Base-by-base conservation (phyloP, 2,888 invertebrate species). In the Phymatocera aterrima region DNA sequence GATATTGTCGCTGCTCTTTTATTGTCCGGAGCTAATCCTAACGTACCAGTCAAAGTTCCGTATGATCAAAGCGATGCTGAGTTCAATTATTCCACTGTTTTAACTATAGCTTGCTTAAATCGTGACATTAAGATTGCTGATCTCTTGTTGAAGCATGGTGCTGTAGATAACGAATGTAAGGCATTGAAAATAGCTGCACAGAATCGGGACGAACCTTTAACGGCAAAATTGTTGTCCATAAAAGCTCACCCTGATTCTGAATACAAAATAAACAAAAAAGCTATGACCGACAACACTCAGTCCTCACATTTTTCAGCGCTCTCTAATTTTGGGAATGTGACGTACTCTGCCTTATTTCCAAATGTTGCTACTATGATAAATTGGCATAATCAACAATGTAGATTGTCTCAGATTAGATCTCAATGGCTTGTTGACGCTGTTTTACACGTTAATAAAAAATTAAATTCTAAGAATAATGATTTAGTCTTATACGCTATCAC, bases 231-330 rank as follows among this genome's bases (percentile, higher is more conserved):
- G 31, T 92, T 99, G n/a, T 95, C 97, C 0, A 95, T 96, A 70
- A 96, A 97, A 91, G 97, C 97, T 0, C 95, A 97, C 90, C 94
- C 96, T 0, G 99, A 99, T 91, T 96, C 96, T 0, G 98, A 99
- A 87, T 96, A 95, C 90, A 97, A 97, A 91, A 95, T 99, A 68
- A 98, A 98, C 91, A 97, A 97, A 89, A 95, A 96, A 82, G 94
- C 95, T 0, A 94, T 98, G 91, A 94, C 95, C 0, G 94, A 95
- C 85, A 91, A 91, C 15, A 92, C 93, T 0, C 91, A 93, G 3
- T 91, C 92, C 2, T 88, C 91, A 0, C 93, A 93, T 81, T 93
- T 93, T 79, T 91, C 92, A 8, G 91, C 92, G 18, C 88, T 93
- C 37, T 92, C 92, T 1, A 92, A 90, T 78, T 91, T 93, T 43